Percentiles rank a stretch among this genome's conserved stretches.
Evolutionary conservation across 2,888 invertebrate genomes (phyloP).

Genomic region (Blastobasis lacticolella): DNA sequence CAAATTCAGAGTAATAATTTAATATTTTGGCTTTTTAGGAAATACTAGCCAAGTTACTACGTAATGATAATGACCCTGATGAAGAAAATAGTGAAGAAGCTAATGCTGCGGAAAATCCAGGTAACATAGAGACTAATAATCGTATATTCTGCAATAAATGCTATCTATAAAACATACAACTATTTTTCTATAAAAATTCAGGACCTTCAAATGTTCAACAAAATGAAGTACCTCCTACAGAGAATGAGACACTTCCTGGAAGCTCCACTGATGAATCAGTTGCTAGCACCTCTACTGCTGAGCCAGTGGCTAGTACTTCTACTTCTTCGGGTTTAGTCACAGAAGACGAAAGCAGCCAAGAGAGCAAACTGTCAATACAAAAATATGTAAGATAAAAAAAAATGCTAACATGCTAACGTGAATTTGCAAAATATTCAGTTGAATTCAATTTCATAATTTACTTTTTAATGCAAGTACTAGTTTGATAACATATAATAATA

Average conservation of each 20-base stretch:
- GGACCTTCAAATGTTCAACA: background rate
- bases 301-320: too few relatives aligned
- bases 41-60: constrained; percentile 42
- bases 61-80: constrained; percentile 37
- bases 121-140: too few relatives aligned
- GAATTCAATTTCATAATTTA: too few relatives aligned
- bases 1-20: background rate
- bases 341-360: constrained; percentile 40
- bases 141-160: too few relatives aligned
- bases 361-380: constrained; percentile 11
- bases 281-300: too few relatives aligned
- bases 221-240: background rate
- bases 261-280: too few relatives aligned
- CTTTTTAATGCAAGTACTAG: too few relatives aligned
- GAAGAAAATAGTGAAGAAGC: constrained; percentile 13
- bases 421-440: too few relatives aligned
- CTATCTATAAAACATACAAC: too few relatives aligned
- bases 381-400: constrained; percentile 9
- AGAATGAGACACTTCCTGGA: too few relatives aligned
- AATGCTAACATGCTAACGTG: too few relatives aligned
- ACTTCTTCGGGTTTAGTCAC: constrained; percentile 7
- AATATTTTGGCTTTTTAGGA: constrained; percentile 30
- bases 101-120: background rate
- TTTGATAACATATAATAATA: too few relatives aligned
- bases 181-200: background rate